A percentile compares a stretch with the other conserved stretches of the same genome.
phyloP scores from a whole-genome alignment of 2,888 invertebrate species.

The Drosophila borealis region DNA sequence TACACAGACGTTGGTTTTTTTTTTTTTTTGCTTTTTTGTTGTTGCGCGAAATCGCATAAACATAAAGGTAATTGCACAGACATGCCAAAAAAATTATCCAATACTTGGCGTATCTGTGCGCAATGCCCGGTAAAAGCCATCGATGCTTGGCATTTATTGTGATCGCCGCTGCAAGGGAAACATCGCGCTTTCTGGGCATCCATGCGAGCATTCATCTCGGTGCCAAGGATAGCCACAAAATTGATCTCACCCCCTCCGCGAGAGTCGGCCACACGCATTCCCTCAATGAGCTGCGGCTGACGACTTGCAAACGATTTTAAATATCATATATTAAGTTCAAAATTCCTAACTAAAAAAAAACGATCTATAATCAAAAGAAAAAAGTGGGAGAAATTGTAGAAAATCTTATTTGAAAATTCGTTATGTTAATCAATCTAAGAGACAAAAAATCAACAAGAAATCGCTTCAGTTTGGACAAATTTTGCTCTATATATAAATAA shows the following conservation, averaged over 20 bases:
- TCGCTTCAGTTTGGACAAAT: too few species aligned
- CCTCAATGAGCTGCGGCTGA: conserved; percentile 7
- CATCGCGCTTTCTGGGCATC: conserved; percentile 25
- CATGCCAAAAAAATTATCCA: conserved; percentile 78
- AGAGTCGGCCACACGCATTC: conserved; percentile 5
- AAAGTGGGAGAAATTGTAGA: too few species aligned
- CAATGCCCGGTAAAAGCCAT: conserved; percentile 66
- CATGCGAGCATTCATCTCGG: conserved; percentile 13
- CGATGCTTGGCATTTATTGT: conserved; percentile 80
- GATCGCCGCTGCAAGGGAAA: conserved; percentile 57
- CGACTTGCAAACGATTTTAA: not conserved
- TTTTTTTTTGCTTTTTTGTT: conserved; percentile 11
- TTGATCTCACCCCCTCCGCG: conserved; percentile 7
- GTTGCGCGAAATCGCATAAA: conserved; percentile 68
- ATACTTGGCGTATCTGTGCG: conserved; percentile 53
- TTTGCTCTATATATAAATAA: too few species aligned
- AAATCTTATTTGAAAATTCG: too few species aligned
- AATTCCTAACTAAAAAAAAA: not conserved
- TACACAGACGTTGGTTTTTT: conserved; percentile 27
- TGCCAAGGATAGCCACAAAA: conserved; percentile 59
- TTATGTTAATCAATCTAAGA: too few species aligned
- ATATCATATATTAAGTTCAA: not conserved
- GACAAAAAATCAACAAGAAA: too few species aligned
- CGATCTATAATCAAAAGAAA: too few species aligned
- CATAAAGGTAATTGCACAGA: conserved; percentile 79